phyloP scores from a whole-genome alignment of 2,888 invertebrate genomes.

The Drosophila ezoana region DNA sequence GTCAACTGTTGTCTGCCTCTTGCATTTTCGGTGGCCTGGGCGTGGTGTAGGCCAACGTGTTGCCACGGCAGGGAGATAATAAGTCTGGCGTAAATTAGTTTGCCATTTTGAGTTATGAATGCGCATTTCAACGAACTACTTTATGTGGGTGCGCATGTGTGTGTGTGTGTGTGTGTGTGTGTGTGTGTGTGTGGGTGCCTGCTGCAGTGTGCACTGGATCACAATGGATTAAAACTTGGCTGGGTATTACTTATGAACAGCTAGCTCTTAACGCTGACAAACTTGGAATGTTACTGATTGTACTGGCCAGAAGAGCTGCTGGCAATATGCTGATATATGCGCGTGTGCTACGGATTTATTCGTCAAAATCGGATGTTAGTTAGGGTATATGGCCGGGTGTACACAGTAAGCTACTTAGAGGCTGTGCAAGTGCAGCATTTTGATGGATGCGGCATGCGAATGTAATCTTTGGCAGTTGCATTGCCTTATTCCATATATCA shows the following conservation, averaged over 20 bases:
- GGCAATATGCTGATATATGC: conserved; percentile 22
- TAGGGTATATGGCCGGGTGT: conserved; percentile 13
- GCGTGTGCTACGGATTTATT: conserved; percentile 11
- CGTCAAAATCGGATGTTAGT: conserved; percentile 17
- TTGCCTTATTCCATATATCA: too few relatives aligned
- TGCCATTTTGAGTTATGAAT: conserved; percentile 81
- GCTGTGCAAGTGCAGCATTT: not conserved
- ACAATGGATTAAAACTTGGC: conserved; percentile 61
- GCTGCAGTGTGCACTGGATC: conserved; percentile 53
- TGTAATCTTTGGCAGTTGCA: not conserved
- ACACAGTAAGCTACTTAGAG: conserved; percentile 36
- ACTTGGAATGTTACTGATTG: conserved; percentile 34
- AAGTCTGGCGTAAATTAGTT: conserved; percentile 79
- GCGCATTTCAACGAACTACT: conserved; percentile 69
- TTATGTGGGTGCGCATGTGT: conserved; percentile 13
- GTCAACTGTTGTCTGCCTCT: conserved; percentile 46
- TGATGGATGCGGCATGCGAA: not conserved
- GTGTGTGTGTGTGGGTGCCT: conserved; percentile 7
- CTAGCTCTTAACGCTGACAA: conserved; percentile 24
- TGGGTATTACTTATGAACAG: conserved; percentile 53
- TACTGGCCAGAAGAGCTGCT: conserved; percentile 1
- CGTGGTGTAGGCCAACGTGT: conserved; percentile 48
- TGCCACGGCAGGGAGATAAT: conserved; percentile 73
- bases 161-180: not conserved
- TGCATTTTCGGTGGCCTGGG: conserved; percentile 16